Evolutionary conservation across 2,797 vertebrate species (phyloP), one percentile per base, ranked within the genome.

Genomic region (Pterois miles): DNA sequence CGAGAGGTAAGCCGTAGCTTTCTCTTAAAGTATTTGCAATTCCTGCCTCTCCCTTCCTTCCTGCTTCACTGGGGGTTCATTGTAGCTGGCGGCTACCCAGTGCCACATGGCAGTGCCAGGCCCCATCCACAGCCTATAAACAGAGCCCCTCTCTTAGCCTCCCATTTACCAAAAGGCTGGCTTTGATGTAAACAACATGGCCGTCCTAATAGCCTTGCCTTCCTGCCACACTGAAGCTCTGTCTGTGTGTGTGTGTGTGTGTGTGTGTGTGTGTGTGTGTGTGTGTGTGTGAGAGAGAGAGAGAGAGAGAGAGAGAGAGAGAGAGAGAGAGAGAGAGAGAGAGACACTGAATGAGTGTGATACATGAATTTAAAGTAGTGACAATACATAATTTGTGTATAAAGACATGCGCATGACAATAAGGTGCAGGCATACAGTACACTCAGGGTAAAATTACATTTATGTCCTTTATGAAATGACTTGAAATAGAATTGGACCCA

Each of bases 51-150:
- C 59, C 71, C 59, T 62, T 68, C 43, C 53, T 57, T 75, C 63
- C 79, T 75, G 87, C 80, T 82, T 87, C 66, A 76, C 71, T 66
- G 50, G 38, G 52, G 80, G 73, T 83, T 91, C 77, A 89, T 88
- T 87, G 77, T 81, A 67, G 77, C 76, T 83, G 74, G 77, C 64
- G 57, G 74, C 83, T 56, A 48, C 59, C 68, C 67, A 79, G 71
- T 75, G 86, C 85, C 82, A 86, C 88, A 90, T 80, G 87, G 88
- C 78, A 88, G 87, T 92, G 86, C 93, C 93, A 92, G 90, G 89
- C 80, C 74, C 86, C 80, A 20, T 80, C 65, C 27, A 48, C 66
- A 46, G 58, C 34, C 54, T 10, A 22, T 31, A 74, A 71, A 83
- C 72, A 80, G 62, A 67, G 80, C 69, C 54, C n/a, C 66, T 36